Conservation (phyloP, 2,888 invertebrate genomes). For the Eristalinus sepulchralis region DNA sequence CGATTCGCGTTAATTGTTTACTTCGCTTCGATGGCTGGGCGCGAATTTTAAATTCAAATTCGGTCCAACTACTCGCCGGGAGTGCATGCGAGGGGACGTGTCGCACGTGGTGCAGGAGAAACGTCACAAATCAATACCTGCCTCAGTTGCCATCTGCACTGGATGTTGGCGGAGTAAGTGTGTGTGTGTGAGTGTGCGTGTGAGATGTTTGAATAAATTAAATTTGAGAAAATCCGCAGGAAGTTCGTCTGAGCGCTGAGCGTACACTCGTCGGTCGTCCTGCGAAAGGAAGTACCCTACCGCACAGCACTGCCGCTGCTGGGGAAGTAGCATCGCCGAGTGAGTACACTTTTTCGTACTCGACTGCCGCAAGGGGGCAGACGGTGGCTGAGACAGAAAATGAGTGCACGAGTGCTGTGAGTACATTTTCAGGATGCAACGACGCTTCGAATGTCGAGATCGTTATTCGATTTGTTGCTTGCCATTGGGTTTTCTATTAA, state of each 20-base stretch:
- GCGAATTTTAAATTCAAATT: conserved; percentile 37
- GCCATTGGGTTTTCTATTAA: conserved; percentile 21
- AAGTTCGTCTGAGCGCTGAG: conserved; percentile 78
- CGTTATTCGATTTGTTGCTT: conserved; percentile 55
- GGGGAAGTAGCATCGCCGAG: conserved; percentile 31
- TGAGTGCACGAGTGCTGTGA: not conserved
- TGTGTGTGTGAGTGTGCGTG: conserved; percentile 42
- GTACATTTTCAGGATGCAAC: conserved; percentile 38
- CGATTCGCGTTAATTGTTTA: conserved; percentile 57
- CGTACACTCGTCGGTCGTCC: conserved; percentile 39
- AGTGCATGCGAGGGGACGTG: conserved; percentile 50
- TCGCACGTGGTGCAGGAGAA: conserved; percentile 24
- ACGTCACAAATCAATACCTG: conserved; percentile 70
- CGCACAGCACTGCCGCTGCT: not conserved
- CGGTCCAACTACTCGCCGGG: conserved; percentile 41
- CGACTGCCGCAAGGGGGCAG: not conserved
- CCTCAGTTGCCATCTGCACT: conserved; percentile 62
- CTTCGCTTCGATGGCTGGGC: conserved; percentile 17
- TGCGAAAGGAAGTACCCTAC: conserved; percentile 22
- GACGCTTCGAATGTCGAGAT: conserved; percentile 29
- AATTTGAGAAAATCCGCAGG: conserved; percentile 80
- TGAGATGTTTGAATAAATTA: conserved; percentile 79
- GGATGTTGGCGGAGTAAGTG: not conserved
- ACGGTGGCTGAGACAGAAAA: not conserved
- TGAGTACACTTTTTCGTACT: not conserved